A percentile compares a stretch with the other conserved stretches of the same genome.
Evolutionary conservation across 1,140 invertebrate species (phyloP).

Genomic region (Drosophila saltans): DNA sequence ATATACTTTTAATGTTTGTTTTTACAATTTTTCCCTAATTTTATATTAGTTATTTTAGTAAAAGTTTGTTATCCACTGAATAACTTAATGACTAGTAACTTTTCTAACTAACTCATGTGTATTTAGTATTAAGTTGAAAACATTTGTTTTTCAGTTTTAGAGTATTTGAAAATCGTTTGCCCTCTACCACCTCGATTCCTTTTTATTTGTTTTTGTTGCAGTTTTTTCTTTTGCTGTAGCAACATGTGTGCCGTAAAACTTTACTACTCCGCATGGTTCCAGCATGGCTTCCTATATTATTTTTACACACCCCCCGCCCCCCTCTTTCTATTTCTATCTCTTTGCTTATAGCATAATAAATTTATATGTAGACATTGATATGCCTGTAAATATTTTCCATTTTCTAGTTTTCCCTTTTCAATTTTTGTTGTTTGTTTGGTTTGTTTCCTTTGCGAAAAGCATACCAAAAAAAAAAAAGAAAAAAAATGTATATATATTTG

Average conservation of each 20-base stretch:
- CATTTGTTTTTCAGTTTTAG: conserved; percentile 9
- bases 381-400: conserved; percentile 63
- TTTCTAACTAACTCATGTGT: too few relatives aligned
- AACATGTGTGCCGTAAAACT: conserved; percentile 59
- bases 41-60: too few relatives aligned
- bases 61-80: too few relatives aligned
- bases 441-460: not conserved
- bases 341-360: conserved; percentile 59
- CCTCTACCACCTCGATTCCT: not conserved
- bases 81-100: too few relatives aligned
- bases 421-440: not conserved
- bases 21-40: too few relatives aligned
- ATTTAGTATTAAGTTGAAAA: not conserved
- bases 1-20: too few relatives aligned
- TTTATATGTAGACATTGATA: conserved; percentile 64
- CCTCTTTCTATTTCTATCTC: conserved; percentile 32
- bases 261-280: conserved; percentile 26
- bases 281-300: not conserved
- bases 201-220: not conserved
- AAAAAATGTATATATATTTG: conserved; percentile 25
- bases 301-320: conserved; percentile 20
- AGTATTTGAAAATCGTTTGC: conserved; percentile 1
- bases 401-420: conserved; percentile 5
- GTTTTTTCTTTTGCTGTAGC: conserved; percentile 25
- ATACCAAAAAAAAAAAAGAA: not conserved